These are phyloP conservation scores for Abramis brama DNA, from an alignment of 2,113 vertebrate species.

Conservation along the genomic window DNA sequence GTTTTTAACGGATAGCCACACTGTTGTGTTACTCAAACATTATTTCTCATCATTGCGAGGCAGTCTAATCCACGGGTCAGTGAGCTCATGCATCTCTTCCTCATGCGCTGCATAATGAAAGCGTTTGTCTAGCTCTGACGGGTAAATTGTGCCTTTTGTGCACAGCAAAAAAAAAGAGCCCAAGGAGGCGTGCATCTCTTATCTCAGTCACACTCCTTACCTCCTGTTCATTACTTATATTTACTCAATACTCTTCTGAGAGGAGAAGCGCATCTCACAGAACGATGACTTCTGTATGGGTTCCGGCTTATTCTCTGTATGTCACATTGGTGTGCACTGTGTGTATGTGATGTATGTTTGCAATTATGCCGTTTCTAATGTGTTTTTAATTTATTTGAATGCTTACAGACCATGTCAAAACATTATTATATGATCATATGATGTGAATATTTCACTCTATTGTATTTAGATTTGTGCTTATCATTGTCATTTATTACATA, in stretches of 20 bases:
- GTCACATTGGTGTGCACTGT: neutral
- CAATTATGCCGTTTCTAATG: neutral
- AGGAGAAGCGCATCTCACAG: neutral
- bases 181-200: conserved; percentile 36
- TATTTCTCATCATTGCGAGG: conserved; percentile 34
- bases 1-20: conserved; percentile 25
- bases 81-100: conserved; percentile 47
- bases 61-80: conserved; percentile 33
- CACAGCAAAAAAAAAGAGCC: conserved; percentile 17
- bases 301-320: neutral
- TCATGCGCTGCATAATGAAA: conserved; percentile 49
- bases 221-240: conserved; percentile 43
- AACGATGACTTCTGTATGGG: neutral
- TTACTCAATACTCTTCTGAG: conserved; percentile 30
- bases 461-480: neutral
- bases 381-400: neutral
- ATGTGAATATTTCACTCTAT: neutral
- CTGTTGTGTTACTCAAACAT: conserved; percentile 26
- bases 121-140: conserved; percentile 49
- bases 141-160: conserved; percentile 53
- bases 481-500: neutral
- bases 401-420: neutral
- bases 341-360: conserved; percentile 19
- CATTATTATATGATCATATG: neutral
- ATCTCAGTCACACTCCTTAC: conserved; percentile 33